phyloP scores from a whole-genome alignment of 2,113 vertebrate species.

The Carassius gibelio region DNA sequence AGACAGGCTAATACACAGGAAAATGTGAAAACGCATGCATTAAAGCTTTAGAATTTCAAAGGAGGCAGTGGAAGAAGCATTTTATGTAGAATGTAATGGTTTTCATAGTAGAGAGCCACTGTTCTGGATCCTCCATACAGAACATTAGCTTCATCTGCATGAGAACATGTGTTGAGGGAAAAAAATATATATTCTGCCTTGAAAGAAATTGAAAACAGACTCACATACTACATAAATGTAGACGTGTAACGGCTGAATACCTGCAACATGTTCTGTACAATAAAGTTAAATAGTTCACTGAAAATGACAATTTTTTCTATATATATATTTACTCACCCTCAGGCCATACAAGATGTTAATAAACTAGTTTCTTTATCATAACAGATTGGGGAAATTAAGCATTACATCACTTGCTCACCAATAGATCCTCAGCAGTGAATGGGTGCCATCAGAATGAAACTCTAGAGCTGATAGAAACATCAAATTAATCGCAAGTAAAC shows the following conservation, averaged over 20 bases:
- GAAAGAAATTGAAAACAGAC: slow-evolving; percentile 48
- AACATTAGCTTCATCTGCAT: neutral
- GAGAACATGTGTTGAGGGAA: slow-evolving; percentile 36
- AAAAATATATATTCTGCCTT: slow-evolving; percentile 40
- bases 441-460: neutral
- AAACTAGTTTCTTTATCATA: no score
- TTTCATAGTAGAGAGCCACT: neutral
- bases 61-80: neutral
- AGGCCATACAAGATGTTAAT: no score
- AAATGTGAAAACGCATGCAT: neutral
- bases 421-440: neutral
- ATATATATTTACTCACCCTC: no score
- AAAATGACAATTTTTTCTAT: no score
- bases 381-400: no score
- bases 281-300: neutral
- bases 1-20: neutral
- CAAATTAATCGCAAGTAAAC: no score
- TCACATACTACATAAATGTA: neutral
- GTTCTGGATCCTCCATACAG: slow-evolving; percentile 6
- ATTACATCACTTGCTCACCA: neutral
- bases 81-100: neutral
- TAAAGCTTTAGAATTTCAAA: neutral
- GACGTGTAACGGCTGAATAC: slow-evolving; percentile 7
- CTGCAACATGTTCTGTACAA: neutral
- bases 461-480: neutral